Base-by-base conservation (phyloP, 2,888 invertebrate genomes). In the Perithous albicinctus region DNA sequence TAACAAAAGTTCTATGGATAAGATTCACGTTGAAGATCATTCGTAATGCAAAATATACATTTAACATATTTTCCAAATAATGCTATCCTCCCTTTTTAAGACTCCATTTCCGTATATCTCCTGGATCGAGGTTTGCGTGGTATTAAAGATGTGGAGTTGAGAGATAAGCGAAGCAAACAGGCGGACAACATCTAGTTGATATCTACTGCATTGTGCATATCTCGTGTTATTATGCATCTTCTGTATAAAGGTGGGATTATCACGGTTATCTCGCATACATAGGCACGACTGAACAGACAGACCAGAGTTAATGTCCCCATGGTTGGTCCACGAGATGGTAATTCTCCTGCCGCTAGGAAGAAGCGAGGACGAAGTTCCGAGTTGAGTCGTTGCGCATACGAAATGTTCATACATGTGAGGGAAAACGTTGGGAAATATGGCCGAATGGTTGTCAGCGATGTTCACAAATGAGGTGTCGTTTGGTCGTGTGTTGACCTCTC, bases 381-480 rank as follows among this genome's bases (percentile, higher is more conserved):
- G 54, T 41, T 23, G 69, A 69, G 69, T 54, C 74, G 51, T 64
- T 54, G 63, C 66, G 64, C 41, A 66, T 66, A 43, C 51, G 56
- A 51, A 74, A 75, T 75, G 15, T 75, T 15, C 46, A 59, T 10
- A n/a, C 20, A 18, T n/a, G 32, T 15, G 26, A 7, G 32, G 15
- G 56, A 26, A 35, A 56, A 41, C 56, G 41, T 32, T 46, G n/a
- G 32, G 66, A 85, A 85, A 86, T 84, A 81, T 84, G 82, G 78
- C 41, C 80, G 85, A 86, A 87, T 82, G 75, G 83, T 85, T 87
- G 85, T 86, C 84, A 85, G 80, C 81, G 83, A 85, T 88, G 78
- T 86, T 86, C 85, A 83, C 86, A 89, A 87, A 89, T 85, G 85
- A 87, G 86, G 80, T 85, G 87, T 87, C 89, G 86, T 88, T 88